These are phyloP conservation scores for Ganaspis sp. DNA, from an alignment of 1,140 invertebrate genomes.

Conservation along the genomic window DNA sequence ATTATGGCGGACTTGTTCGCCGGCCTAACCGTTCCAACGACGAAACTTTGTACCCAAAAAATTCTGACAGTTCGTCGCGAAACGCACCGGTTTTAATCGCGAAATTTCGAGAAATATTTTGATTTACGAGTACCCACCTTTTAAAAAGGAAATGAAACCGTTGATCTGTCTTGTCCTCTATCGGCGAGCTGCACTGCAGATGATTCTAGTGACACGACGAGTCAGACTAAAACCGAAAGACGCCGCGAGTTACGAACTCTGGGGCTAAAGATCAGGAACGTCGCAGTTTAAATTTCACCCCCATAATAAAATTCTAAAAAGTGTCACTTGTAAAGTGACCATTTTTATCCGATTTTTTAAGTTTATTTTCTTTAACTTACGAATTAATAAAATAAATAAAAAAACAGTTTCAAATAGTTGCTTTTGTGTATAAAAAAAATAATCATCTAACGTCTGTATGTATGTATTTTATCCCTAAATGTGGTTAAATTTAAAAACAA, in stretches of 20 bases:
- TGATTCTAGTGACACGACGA: constrained; percentile 62
- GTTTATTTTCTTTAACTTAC: not conserved
- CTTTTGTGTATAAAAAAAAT: no score
- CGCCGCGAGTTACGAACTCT: constrained; percentile 68
- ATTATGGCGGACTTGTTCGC: constrained; percentile 55
- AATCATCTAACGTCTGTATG: no score
- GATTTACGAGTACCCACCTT: constrained; percentile 54
- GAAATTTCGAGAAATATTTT: constrained; percentile 20
- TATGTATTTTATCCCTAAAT: no score
- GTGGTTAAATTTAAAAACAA: no score
- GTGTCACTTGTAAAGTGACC: not conserved
- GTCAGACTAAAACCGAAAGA: constrained; percentile 56
- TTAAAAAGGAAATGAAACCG: constrained; percentile 48
- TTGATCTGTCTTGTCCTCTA: constrained; percentile 47
- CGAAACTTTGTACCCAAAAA: constrained; percentile 37
- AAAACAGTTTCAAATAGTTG: no score
- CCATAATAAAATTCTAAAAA: not conserved
- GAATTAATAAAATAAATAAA: no score
- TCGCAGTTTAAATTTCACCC: not conserved
- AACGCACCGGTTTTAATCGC: constrained; percentile 35
- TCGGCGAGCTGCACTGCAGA: constrained; percentile 53
- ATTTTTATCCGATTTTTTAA: not conserved
- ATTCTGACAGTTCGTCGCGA: constrained; percentile 46
- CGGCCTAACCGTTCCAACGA: constrained; percentile 27
- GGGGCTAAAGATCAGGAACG: constrained; percentile 21